Conservation (phyloP, 2,888 invertebrate genomes). For the Polydrusus cervinus region DNA sequence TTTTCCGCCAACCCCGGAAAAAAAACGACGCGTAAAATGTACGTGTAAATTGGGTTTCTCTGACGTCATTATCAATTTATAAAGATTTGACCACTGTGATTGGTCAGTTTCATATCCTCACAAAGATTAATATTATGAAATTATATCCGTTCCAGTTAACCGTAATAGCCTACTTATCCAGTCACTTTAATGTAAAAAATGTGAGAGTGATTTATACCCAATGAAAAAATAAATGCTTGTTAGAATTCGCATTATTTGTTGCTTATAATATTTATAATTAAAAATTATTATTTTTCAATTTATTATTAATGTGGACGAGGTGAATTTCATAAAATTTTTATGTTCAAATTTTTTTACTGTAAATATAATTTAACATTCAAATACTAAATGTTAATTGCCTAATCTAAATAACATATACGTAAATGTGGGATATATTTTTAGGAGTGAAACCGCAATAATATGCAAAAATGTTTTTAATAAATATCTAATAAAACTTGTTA, state of each 20-base stretch:
- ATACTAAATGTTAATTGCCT: constrained; percentile 50
- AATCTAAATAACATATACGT: constrained; percentile 50
- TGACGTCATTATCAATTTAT: too few relatives aligned
- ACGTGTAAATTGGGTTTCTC: too few relatives aligned
- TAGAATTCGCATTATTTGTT: constrained; percentile 2
- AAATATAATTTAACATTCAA: constrained; percentile 37
- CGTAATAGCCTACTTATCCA: too few relatives aligned
- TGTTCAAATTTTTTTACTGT: constrained; percentile 27
- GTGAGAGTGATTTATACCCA: too few relatives aligned
- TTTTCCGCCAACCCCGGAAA: too few relatives aligned
- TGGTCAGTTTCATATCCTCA: too few relatives aligned
- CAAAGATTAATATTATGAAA: too few relatives aligned
- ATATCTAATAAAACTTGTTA: constrained; percentile 47
- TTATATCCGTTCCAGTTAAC: too few relatives aligned
- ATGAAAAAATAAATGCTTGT: neutral
- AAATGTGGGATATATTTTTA: constrained; percentile 49
- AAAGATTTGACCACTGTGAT: too few relatives aligned
- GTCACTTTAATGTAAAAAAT: too few relatives aligned
- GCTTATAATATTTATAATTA: constrained; percentile 9
- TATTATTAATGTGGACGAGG: constrained; percentile 8
- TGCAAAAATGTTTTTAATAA: constrained; percentile 44
- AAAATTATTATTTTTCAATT: constrained; percentile 2
- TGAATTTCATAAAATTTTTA: constrained; percentile 21
- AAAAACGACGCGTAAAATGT: too few relatives aligned
- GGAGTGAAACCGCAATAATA: constrained; percentile 51